Percentiles rank a stretch among this genome's conserved stretches.
These are phyloP conservation scores for Nansenia antarctica DNA, from an alignment of 2,113 vertebrate species.

Conservation along the genomic window DNA sequence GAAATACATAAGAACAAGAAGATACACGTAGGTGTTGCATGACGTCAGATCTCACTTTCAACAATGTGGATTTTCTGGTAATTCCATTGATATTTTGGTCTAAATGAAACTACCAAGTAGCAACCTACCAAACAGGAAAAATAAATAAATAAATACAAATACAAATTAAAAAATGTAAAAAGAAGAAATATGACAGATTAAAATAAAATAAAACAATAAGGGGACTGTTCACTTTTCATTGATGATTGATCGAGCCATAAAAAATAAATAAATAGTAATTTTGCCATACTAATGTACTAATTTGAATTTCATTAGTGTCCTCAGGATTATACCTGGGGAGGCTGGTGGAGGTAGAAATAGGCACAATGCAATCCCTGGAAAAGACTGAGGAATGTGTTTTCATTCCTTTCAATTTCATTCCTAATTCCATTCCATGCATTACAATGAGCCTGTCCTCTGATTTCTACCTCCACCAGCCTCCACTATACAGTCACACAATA, in stretches of 20 bases:
- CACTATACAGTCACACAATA: too few relatives aligned
- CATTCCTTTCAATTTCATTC: too few relatives aligned
- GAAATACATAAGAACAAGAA: neutral
- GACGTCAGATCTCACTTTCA: neutral
- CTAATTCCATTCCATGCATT: neutral
- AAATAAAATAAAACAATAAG: neutral
- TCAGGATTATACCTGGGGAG: too few relatives aligned
- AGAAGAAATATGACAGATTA: neutral
- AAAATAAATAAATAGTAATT: neutral
- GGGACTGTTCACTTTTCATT: neutral
- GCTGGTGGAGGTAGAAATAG: too few relatives aligned
- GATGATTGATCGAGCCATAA: neutral
- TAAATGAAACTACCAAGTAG: neutral
- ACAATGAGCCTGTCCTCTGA: neutral
- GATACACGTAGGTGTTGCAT: neutral
- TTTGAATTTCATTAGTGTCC: too few relatives aligned
- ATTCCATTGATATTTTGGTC: slow-evolving; percentile 7
- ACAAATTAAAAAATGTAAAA: neutral
- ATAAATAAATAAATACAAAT: slow-evolving; percentile 7
- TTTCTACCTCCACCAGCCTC: too few relatives aligned
- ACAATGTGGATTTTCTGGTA: neutral
- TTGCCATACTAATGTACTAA: too few relatives aligned
- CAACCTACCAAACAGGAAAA: slow-evolving; percentile 3
- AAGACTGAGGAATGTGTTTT: too few relatives aligned
- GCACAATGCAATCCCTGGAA: too few relatives aligned